phyloP scores from a whole-genome alignment of 2,888 invertebrate genomes.

The Leptothorax acervorum region DNA sequence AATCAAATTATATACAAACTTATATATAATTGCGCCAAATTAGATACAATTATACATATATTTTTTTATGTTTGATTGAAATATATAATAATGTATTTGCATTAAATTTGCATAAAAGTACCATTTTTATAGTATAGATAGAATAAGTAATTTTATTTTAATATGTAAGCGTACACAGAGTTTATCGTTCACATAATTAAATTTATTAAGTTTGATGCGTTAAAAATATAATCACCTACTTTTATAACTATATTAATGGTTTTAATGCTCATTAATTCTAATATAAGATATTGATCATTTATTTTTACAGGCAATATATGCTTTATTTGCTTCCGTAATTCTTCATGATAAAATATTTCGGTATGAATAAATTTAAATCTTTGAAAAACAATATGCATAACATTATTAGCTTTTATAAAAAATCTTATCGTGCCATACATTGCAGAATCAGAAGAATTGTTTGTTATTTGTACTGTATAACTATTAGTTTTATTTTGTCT shows the following conservation, averaged over 20 bases:
- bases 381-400: neutral
- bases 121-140: too few species aligned
- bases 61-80: too few species aligned
- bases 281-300: neutral
- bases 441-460: neutral
- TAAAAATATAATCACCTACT: constrained; percentile 8
- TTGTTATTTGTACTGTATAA: constrained; percentile 1
- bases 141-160: too few species aligned
- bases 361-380: constrained; percentile 2
- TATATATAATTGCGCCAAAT: too few species aligned
- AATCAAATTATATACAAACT: too few species aligned
- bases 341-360: constrained; percentile 1
- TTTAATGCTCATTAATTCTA: neutral
- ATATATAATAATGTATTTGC: too few species aligned
- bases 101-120: too few species aligned
- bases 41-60: too few species aligned
- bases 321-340: neutral
- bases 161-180: too few species aligned
- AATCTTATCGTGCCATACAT: neutral
- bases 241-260: neutral
- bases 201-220: neutral
- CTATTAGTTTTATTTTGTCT: constrained; percentile 10
- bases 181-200: neutral
- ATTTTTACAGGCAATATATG: neutral
- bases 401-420: neutral